phyloP scores from a whole-genome alignment of 2,797 vertebrate species.

The Microtus obscurus region DNA sequence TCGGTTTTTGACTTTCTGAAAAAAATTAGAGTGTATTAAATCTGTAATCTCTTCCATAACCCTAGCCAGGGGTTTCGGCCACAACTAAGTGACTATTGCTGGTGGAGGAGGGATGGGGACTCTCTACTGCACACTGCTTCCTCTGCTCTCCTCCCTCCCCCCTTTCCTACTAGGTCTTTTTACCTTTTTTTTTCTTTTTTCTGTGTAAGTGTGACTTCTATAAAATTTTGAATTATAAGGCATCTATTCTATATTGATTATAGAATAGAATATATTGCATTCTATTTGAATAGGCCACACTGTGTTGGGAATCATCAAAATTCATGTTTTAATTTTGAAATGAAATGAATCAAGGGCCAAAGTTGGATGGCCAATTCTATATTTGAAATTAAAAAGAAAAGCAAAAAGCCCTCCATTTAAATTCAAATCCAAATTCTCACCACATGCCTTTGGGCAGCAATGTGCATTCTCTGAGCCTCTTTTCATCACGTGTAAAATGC shows the following conservation, averaged over 20 bases:
- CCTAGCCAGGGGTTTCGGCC: neutral
- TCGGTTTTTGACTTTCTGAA: constrained; percentile 87
- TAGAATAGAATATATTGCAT: neutral
- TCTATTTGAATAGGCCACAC: neutral
- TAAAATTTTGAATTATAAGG: neutral
- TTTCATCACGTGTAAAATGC: constrained; percentile 25
- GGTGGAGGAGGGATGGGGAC: too few species aligned
- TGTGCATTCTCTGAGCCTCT: neutral
- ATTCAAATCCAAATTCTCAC: constrained; percentile 25
- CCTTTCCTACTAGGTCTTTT: neutral
- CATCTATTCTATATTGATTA: too few species aligned
- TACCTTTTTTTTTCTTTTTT: constrained; percentile 18
- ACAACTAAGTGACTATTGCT: neutral
- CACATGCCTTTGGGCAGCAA: neutral
- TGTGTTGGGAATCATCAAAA: neutral
- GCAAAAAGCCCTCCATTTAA: neutral
- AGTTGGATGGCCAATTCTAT: neutral
- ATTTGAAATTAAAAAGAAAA: neutral
- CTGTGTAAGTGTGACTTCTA: constrained; percentile 6
- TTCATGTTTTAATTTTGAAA: constrained; percentile 15
- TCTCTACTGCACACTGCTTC: neutral
- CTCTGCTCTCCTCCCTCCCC: neutral
- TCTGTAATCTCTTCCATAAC: neutral
- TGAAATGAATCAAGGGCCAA: neutral
- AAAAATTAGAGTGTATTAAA: neutral